phyloP scores from a whole-genome alignment of 2,888 invertebrate species.

The Bombyx huttoni region DNA sequence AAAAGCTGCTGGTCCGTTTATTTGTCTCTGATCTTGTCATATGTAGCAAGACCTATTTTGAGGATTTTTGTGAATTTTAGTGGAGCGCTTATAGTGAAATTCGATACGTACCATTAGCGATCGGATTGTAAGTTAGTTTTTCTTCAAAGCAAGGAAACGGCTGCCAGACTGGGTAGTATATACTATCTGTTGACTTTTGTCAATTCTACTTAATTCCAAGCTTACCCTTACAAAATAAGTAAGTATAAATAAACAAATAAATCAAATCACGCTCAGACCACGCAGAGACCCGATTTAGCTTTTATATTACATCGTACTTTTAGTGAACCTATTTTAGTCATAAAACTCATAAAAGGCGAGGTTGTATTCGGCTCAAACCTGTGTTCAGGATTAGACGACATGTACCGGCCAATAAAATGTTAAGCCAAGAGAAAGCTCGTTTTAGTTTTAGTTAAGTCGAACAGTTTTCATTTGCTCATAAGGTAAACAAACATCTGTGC shows the following conservation, averaged over 20 bases:
- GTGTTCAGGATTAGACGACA: not conserved
- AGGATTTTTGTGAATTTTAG: too few relatives aligned
- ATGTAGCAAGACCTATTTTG: too few relatives aligned
- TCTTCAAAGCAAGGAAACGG: too few relatives aligned
- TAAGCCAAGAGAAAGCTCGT: conserved; percentile 7
- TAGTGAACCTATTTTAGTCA: not conserved
- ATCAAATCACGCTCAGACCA: not conserved
- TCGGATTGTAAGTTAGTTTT: too few relatives aligned
- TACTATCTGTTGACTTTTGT: too few relatives aligned
- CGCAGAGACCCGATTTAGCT: not conserved
- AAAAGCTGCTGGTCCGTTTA: too few relatives aligned
- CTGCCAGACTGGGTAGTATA: too few relatives aligned
- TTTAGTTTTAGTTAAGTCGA: conserved; percentile 24
- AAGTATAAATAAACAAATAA: not conserved
- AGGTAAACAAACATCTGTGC: conserved; percentile 29
- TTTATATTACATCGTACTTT: not conserved
- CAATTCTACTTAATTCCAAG: too few relatives aligned
- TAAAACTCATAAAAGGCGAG: not conserved
- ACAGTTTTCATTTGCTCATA: conserved; percentile 44
- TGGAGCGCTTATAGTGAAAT: too few relatives aligned
- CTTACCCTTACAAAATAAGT: too few relatives aligned
- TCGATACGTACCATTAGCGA: too few relatives aligned
- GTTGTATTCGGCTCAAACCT: not conserved
- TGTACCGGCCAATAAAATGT: not conserved
- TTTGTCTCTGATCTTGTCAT: too few relatives aligned